Base-by-base conservation (phyloP, 2,113 vertebrate species). In the Phalacrocorax brasilianus region DNA sequence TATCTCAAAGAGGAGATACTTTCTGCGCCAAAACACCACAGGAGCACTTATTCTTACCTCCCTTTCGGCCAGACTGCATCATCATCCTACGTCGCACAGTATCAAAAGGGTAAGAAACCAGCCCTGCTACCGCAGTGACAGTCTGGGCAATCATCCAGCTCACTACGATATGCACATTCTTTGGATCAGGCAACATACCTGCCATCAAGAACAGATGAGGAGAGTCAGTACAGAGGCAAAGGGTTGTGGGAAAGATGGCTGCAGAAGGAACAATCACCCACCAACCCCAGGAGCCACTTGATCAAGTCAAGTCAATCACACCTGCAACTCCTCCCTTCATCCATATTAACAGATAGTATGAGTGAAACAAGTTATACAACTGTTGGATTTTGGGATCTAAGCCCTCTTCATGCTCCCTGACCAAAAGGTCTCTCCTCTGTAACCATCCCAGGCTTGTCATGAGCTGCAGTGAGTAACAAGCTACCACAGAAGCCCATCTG, bases 1-100 rank as follows among this genome's bases (percentile, higher is more conserved):
- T 38, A 68, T 50, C 19, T 58, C 8, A 6, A 65, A 12, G 8
- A 61, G 49, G 18, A 62, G 8, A 61, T 28, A 42, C 7, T 8
- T 91, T 56, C 42, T 67, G 33, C 27, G 40, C 33, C n/a, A 83
- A 27, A 81, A 26, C 15, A 58, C n/a, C 16, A 49, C 0, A 91
- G 12, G 15, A 59, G 19, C 33, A 38, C 15, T 87, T 75, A 33
- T 23, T 23, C 98, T 99, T 98, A 99, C 99, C 99, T 99, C 98
- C 99, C 98, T 99, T 99, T 88, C 99, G 98, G 84, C 99, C 99
- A n/a, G 99, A 99, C 98, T 99, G 99, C 99, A 99, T 99, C 99
- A 99, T 99, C 99, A 99, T 99, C 97, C 99, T 98, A 98, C 99
- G 99, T 85, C 99, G 98, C 96, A 99, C 99, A 3, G 99, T 99